Evolutionary conservation across 64 coral and sea anemone genomes (phyloP).

Genomic region (Stichodactyla helianthus): DNA sequence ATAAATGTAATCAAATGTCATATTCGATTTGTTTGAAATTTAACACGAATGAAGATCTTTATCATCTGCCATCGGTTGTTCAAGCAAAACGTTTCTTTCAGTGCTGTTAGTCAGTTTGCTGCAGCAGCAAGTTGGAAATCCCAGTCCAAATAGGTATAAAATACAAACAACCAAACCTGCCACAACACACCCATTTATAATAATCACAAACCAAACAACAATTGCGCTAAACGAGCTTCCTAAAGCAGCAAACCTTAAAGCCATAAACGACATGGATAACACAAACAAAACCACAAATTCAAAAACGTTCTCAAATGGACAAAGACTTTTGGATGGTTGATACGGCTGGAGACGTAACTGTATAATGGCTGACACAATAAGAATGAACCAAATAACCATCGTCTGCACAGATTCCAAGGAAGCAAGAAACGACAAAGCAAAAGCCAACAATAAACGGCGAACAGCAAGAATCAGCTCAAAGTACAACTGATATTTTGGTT

Average conservation of each 20-base stretch:
- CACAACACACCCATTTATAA: conserved; percentile 6
- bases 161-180: not conserved
- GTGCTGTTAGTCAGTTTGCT: too few relatives aligned
- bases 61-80: too few relatives aligned
- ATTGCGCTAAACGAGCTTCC: not conserved
- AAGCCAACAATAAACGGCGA: conserved; percentile 17
- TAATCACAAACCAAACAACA: conserved; percentile 31
- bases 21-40: too few relatives aligned
- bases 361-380: conserved; percentile 1
- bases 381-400: not conserved
- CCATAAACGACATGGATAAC: conserved; percentile 33
- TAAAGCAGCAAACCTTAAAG: conserved; percentile 25
- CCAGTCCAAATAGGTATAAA: not conserved
- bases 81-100: too few relatives aligned
- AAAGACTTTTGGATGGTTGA: not conserved
- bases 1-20: too few relatives aligned
- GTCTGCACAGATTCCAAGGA: conserved; percentile 19
- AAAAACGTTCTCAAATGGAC: conserved; percentile 7
- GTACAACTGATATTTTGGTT: not conserved
- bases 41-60: too few relatives aligned
- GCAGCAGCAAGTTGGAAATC: too few relatives aligned
- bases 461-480: not conserved
- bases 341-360: conserved; percentile 14
- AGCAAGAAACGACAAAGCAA: conserved; percentile 29
- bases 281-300: not conserved